Evolutionary conservation across 2,888 invertebrate genomes (phyloP).

Genomic region (Chloroclysta siterata): DNA sequence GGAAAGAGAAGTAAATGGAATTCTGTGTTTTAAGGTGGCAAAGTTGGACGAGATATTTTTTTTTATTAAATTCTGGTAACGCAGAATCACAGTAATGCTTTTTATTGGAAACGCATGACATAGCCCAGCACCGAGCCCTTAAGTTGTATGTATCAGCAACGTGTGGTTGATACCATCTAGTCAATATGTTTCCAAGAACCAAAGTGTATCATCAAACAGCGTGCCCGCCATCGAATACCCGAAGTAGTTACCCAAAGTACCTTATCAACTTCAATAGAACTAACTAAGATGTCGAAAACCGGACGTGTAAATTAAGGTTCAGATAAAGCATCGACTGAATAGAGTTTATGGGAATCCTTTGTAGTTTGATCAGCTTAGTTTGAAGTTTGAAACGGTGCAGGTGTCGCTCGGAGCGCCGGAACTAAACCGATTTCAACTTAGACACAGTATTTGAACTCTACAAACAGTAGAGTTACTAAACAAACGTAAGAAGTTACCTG

Average conservation of each 20-base stretch:
- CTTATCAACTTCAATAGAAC: slow-evolving; percentile 21
- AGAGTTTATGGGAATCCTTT: slow-evolving; percentile 51
- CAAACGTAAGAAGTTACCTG: background rate
- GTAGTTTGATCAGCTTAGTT: slow-evolving; percentile 57
- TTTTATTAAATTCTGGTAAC: too few relatives aligned
- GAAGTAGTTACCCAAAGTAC: slow-evolving; percentile 12
- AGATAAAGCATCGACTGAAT: slow-evolving; percentile 39
- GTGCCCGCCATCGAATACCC: background rate
- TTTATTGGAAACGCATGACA: too few relatives aligned
- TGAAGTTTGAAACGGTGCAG: slow-evolving; percentile 61
- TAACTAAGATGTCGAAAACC: slow-evolving; percentile 25
- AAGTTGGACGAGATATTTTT: too few relatives aligned
- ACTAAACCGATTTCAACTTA: slow-evolving; percentile 47
- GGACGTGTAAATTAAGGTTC: slow-evolving; percentile 41
- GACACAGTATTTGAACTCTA: slow-evolving; percentile 19
- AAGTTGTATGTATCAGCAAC: background rate
- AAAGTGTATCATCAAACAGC: slow-evolving; percentile 10
- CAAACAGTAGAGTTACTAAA: slow-evolving; percentile 14
- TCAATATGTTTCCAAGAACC: slow-evolving; percentile 8
- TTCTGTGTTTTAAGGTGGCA: too few relatives aligned
- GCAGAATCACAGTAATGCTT: too few relatives aligned
- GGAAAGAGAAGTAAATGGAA: too few relatives aligned
- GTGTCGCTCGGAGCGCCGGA: slow-evolving; percentile 49
- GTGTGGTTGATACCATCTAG: background rate
- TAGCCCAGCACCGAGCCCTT: too few relatives aligned